phyloP scores from a whole-genome alignment of 2,113 vertebrate genomes.

The Rafetus swinhoei region DNA sequence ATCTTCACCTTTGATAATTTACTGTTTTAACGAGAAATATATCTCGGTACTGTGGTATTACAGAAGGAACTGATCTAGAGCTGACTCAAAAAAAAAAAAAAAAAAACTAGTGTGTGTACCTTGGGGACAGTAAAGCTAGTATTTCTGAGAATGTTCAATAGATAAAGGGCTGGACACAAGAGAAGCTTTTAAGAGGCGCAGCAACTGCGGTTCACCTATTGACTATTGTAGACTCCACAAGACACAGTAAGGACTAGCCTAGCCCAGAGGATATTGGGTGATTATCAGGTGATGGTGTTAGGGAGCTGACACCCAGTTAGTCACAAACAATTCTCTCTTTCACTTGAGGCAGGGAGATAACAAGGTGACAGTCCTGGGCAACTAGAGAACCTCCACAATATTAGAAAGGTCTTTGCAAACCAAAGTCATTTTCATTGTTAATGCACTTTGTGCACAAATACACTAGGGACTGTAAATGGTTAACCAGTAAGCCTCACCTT shows the following conservation, averaged over 20 bases:
- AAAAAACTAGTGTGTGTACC: background rate
- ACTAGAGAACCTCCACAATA: background rate
- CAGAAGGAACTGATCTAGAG: background rate
- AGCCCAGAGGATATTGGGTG: background rate
- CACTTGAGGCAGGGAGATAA: background rate
- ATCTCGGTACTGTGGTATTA: background rate
- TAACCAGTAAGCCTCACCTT: too few species aligned
- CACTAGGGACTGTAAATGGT: too few species aligned
- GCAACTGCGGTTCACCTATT: background rate
- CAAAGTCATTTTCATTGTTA: fast-evolving
- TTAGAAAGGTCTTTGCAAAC: background rate
- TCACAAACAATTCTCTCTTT: background rate
- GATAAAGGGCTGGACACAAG: background rate
- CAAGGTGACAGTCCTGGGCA: background rate
- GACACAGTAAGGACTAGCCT: background rate
- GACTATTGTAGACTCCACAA: background rate
- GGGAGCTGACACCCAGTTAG: background rate
- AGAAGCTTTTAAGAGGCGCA: background rate
- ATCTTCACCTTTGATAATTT: background rate
- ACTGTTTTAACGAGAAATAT: background rate
- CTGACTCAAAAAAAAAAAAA: background rate
- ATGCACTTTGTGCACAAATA: fast-evolving
- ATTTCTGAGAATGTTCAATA: background rate
- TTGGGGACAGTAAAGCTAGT: background rate
- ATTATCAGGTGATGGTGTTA: background rate